Evolutionary conservation across 2,888 invertebrate species (phyloP).

Genomic region (Coelopa pilipes): DNA sequence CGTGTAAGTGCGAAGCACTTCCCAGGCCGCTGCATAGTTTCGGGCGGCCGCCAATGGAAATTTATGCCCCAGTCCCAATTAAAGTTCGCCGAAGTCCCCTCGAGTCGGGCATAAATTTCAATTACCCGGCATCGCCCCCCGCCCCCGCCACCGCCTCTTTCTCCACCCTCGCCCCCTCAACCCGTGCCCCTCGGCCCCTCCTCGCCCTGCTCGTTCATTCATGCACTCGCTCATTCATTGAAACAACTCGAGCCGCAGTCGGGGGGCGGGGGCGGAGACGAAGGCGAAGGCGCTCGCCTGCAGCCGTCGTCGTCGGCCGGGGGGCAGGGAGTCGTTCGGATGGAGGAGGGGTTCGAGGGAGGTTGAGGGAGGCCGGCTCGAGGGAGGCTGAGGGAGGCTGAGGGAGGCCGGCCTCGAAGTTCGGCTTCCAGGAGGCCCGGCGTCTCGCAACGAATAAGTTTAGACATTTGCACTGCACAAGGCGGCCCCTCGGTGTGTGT

Average conservation of each 20-base stretch:
- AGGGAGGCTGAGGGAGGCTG: too few relatives aligned
- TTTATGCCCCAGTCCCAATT: not conserved
- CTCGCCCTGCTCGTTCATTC: not conserved
- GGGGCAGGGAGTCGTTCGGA: too few relatives aligned
- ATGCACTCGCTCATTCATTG: constrained; percentile 19
- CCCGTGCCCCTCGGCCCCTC: not conserved
- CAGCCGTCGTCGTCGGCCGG: too few relatives aligned
- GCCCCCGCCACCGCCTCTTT: too few relatives aligned
- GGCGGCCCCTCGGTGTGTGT: too few relatives aligned
- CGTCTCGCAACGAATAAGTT: too few relatives aligned
- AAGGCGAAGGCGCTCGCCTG: not conserved
- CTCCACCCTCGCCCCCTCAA: not conserved
- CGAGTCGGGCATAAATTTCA: constrained; percentile 21
- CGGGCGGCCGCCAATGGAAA: not conserved
- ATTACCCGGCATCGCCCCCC: not conserved
- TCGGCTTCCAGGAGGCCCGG: not conserved
- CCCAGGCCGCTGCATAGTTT: not conserved
- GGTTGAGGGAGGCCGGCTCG: too few relatives aligned
- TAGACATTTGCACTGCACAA: too few relatives aligned
- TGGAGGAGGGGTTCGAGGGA: too few relatives aligned
- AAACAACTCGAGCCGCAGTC: not conserved
- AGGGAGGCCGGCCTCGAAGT: too few relatives aligned
- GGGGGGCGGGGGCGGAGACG: not conserved
- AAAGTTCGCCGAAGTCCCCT: not conserved
- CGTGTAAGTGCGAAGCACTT: too few relatives aligned